Percentiles rank a stretch among this genome's conserved stretches.
These are phyloP conservation scores for Chrysodeixis includens DNA, from an alignment of 2,888 invertebrate genomes.

Conservation along the genomic window DNA sequence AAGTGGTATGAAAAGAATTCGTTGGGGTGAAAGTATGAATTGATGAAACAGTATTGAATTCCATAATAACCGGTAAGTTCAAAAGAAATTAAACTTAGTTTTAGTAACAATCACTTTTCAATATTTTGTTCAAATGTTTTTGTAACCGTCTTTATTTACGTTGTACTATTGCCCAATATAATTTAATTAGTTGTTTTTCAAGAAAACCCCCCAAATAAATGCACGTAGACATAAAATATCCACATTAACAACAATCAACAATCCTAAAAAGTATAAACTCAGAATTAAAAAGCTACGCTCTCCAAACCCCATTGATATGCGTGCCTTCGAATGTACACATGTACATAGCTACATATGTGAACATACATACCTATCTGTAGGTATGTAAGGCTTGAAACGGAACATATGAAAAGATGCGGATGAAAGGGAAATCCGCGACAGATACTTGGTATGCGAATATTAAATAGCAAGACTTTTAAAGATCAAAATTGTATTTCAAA, in stretches of 20 bases:
- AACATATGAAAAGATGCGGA: conserved; percentile 2
- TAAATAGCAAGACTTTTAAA: conserved; percentile 2
- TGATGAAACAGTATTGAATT: conserved; percentile 9
- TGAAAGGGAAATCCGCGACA: conserved; percentile 4
- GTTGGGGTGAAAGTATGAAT: background rate
- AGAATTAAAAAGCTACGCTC: background rate
- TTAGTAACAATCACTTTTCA: too few species aligned
- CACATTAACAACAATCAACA: background rate
- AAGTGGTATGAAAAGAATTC: conserved; percentile 10
- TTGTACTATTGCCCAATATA: too few species aligned
- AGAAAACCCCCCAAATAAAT: too few species aligned
- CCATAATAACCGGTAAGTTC: too few species aligned
- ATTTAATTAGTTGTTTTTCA: too few species aligned
- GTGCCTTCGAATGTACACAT: background rate
- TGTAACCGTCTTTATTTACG: too few species aligned
- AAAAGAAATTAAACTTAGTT: too few species aligned
- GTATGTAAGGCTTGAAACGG: background rate
- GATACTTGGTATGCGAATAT: background rate
- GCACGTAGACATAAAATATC: too few species aligned
- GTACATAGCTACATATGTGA: too few species aligned
- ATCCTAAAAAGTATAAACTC: background rate
- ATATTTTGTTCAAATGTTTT: too few species aligned
- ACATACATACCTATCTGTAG: too few species aligned
- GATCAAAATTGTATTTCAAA: background rate
- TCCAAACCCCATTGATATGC: background rate